Percentiles rank a stretch among this genome's conserved stretches.
Evolutionary conservation across 1,140 invertebrate genomes (phyloP).

Genomic region (Platyura marginata): DNA sequence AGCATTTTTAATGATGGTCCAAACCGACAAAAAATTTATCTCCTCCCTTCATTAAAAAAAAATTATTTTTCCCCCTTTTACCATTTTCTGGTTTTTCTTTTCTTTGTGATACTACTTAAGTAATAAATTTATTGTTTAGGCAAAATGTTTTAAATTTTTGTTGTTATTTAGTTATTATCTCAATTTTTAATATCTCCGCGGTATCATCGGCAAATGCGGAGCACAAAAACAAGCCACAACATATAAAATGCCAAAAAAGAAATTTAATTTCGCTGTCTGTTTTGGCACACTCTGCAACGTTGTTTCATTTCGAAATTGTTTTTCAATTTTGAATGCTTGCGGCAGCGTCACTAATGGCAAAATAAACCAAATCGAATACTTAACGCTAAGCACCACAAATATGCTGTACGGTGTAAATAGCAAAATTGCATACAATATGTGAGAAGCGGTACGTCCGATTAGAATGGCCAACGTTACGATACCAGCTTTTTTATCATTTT

Average conservation of each 20-base stretch:
- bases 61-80: no score
- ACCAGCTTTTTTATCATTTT: constrained; percentile 64
- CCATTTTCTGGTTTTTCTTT: no score
- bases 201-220: constrained; percentile 27
- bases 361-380: constrained; percentile 73
- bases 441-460: constrained; percentile 79
- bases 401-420: constrained; percentile 83
- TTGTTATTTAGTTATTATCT: no score
- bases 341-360: constrained; percentile 73
- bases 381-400: constrained; percentile 63
- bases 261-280: constrained; percentile 76
- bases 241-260: constrained; percentile 79
- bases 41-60: no score
- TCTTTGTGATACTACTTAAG: no score
- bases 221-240: constrained; percentile 55
- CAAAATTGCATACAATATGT: constrained; percentile 76
- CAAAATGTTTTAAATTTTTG: no score
- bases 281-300: constrained; percentile 66
- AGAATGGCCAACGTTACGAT: constrained; percentile 86
- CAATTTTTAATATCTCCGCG: constrained; percentile 1
- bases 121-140: no score
- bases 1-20: no score
- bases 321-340: constrained; percentile 76
- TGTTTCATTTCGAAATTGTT: constrained; percentile 60
- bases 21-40: no score